Percentiles rank a stretch among this genome's conserved stretches.
These are phyloP conservation scores for Serinus canaria DNA, from an alignment of 2,113 vertebrate genomes.

Conservation along the genomic window DNA sequence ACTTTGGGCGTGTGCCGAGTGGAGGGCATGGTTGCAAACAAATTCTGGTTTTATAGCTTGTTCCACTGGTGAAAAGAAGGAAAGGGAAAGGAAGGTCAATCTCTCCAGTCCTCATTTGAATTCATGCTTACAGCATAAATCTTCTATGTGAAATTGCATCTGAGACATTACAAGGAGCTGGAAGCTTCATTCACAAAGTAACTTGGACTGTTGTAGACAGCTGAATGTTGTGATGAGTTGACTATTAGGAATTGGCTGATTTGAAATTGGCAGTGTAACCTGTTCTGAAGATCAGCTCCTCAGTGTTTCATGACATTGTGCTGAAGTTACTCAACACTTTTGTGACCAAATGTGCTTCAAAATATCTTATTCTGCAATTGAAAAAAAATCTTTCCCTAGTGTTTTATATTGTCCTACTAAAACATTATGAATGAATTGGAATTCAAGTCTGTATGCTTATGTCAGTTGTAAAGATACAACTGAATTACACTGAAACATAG, in stretches of 20 bases:
- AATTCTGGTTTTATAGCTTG: neutral
- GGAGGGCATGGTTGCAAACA: neutral
- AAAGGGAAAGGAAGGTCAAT: neutral
- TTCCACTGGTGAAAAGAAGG: neutral
- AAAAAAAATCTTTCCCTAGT: neutral
- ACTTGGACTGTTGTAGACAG: neutral
- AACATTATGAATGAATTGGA: neutral
- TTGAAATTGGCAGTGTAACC: neutral
- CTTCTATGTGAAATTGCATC: neutral
- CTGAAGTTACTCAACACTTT: neutral
- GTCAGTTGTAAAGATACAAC: neutral
- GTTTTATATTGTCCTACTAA: neutral
- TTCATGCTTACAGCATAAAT: neutral
- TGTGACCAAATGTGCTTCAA: neutral
- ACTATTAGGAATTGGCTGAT: neutral
- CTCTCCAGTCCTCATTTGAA: neutral
- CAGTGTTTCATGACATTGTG: neutral
- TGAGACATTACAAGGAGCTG: neutral
- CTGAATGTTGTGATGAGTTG: neutral
- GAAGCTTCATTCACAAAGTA: neutral
- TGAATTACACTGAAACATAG: neutral
- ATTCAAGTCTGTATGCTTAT: neutral
- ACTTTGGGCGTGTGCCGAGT: rapidly evolving
- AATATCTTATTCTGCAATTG: neutral
- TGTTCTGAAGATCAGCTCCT: neutral